These are phyloP conservation scores for Cranoglanis bouderius DNA, from an alignment of 2,113 vertebrate species.

Conservation along the genomic window DNA sequence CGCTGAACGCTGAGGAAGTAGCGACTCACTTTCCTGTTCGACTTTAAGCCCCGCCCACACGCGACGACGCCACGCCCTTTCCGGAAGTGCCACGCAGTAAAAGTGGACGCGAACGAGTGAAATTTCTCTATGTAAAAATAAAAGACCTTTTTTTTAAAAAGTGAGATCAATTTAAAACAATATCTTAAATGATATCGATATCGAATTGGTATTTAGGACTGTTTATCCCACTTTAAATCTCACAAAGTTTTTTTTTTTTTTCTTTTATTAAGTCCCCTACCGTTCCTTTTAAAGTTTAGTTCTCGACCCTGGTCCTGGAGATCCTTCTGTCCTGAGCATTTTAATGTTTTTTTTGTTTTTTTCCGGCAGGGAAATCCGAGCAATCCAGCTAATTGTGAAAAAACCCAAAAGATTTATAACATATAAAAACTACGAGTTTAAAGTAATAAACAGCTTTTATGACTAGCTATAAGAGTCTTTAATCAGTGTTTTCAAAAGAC, in stretches of 20 bases:
- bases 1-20: slow-evolving; percentile 5
- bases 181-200: neutral
- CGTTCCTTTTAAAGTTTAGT: neutral
- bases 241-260: neutral
- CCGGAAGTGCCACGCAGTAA: slow-evolving; percentile 35
- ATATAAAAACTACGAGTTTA: no score
- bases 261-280: neutral
- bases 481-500: no score
- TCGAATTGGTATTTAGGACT: neutral
- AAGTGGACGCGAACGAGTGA: neutral
- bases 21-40: slow-evolving; percentile 17
- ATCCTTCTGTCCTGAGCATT: no score
- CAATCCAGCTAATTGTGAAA: no score
- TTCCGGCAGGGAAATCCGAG: no score
- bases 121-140: neutral
- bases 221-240: neutral
- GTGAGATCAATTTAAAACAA: neutral
- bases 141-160: neutral
- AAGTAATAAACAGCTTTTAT: no score
- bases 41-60: slow-evolving; percentile 15
- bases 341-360: no score
- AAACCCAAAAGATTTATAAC: no score
- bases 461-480: no score
- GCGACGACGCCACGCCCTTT: neutral
- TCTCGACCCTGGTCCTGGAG: no score